These are phyloP conservation scores for Apteryx owenii DNA, from an alignment of 2,113 vertebrate genomes.

Conservation along the genomic window DNA sequence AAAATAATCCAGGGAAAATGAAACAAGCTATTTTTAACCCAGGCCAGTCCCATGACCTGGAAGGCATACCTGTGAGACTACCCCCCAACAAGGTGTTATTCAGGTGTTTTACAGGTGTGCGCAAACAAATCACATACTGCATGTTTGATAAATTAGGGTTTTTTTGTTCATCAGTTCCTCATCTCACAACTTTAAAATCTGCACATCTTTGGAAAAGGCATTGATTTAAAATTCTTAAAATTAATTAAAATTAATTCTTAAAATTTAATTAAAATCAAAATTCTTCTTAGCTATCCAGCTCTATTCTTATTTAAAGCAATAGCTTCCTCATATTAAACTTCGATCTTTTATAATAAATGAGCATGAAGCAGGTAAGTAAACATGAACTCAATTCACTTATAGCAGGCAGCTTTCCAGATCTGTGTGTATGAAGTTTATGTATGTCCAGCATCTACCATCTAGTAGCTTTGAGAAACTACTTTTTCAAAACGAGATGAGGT, in stretches of 20 bases:
- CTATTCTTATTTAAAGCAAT: neutral
- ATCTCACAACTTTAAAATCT: neutral
- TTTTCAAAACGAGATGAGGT: neutral
- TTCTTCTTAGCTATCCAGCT: neutral
- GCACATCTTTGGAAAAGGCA: neutral
- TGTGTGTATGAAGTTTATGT: neutral
- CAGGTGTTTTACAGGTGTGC: neutral
- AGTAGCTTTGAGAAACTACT: neutral
- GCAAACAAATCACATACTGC: neutral
- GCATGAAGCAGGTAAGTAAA: neutral
- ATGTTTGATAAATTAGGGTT: neutral
- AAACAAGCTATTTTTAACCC: constrained; percentile 12
- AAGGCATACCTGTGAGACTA: neutral
- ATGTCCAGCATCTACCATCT: neutral
- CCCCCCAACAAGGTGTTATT: neutral
- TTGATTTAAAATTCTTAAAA: neutral
- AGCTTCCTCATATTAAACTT: neutral
- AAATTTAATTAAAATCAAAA: neutral
- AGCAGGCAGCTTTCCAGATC: neutral
- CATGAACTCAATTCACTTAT: neutral
- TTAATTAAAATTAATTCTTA: too few relatives aligned
- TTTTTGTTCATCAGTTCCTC: neutral
- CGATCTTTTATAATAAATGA: neutral
- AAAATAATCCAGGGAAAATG: constrained; percentile 22
- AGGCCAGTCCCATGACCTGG: neutral